phyloP scores from a whole-genome alignment of 2,113 vertebrate genomes.

The Tachuris rubrigastra region DNA sequence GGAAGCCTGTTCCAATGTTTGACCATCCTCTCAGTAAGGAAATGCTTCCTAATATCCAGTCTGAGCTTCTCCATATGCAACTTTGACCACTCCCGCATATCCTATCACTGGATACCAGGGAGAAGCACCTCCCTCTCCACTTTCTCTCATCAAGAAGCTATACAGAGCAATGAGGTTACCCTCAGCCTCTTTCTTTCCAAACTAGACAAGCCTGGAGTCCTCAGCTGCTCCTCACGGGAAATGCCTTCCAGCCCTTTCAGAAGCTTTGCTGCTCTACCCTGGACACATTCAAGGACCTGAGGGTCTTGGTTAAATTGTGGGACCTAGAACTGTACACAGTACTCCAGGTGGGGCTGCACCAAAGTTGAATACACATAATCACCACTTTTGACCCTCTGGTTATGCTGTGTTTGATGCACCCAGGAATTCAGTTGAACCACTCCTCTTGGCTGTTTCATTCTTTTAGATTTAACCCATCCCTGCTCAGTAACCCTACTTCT shows the following conservation, averaged over 20 bases:
- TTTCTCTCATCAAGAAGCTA: neutral
- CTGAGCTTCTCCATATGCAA: neutral
- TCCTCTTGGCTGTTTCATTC: neutral
- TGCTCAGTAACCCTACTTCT: neutral
- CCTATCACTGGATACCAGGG: neutral
- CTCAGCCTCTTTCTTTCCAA: neutral
- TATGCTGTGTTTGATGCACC: neutral
- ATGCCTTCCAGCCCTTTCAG: neutral
- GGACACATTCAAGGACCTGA: neutral
- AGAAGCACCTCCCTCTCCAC: neutral
- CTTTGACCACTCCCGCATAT: neutral
- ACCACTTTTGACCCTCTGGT: neutral
- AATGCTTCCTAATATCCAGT: neutral
- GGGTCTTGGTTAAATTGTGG: neutral
- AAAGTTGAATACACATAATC: neutral
- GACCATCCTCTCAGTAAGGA: too few relatives aligned
- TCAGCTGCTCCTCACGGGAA: neutral
- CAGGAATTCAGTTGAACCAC: neutral
- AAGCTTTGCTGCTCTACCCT: neutral
- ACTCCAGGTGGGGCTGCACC: neutral
- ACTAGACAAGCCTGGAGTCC: neutral
- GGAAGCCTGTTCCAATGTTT: neutral
- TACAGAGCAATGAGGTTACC: neutral
- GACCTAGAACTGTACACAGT: rapidly evolving
- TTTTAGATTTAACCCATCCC: neutral